Evolutionary conservation across 2,113 vertebrate genomes (phyloP), one percentile per base, ranked within the genome.

Genomic region (Sterrhoptilus dennistouni): DNA sequence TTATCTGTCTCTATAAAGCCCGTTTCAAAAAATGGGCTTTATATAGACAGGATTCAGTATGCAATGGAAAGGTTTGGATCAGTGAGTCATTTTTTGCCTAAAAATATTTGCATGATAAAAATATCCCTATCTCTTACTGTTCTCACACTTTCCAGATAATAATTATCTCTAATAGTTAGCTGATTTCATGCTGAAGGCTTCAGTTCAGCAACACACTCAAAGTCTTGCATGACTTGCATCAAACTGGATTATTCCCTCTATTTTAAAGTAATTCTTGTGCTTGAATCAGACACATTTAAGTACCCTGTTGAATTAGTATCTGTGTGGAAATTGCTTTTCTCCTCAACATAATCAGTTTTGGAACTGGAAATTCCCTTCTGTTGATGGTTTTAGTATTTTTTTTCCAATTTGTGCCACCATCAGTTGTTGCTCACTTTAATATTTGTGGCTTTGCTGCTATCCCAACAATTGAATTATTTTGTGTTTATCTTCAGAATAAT

Each of bases 21-120:
- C 6, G 36, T 91, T 83, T 44, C 3, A 82, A 45, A 31, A 82
- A 82, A 33, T 8, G 27, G 31, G 5, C 25, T 84, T 77, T 84
- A 8, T 61, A 27, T 87, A 65, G 57, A 45, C 54, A 61, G 49
- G 13, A n/a, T 61, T 88, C 36, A 45, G 49, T 35, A n/a, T 93
- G 82, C 66, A 86, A 40, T 69, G 59, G 36, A 86, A 88, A 61
- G 38, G 28, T 70, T 90, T 45, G 45, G 36, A 69, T 79, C 1
- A 2, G 5, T 0, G 0, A 63, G 56, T 54, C 1, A 0, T 50
- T 75, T 82, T 83, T 85, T 64, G 56, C 29, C 53, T 76, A 53
- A 90, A 95, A 90, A 63, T 86, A 81, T 64, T 88, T 96, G 18
- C 11, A 11, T 53, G 54, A 28, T 83, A 89, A 94, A 95, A 94